Evolutionary conservation across 2,797 vertebrate genomes (phyloP).

Genomic region (Hyperoplus immaculatus): DNA sequence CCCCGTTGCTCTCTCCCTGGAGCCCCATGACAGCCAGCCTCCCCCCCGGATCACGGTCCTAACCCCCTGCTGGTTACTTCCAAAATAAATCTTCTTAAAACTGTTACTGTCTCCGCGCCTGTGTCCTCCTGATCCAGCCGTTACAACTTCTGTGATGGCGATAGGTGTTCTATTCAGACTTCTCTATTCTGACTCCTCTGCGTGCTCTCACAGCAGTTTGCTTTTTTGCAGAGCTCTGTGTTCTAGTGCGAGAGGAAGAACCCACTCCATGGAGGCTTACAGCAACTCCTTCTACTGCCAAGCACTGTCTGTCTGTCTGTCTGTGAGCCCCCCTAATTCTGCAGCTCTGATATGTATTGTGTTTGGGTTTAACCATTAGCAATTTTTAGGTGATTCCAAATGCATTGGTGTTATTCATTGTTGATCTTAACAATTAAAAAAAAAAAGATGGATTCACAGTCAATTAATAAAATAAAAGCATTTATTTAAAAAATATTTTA

Average conservation of each 20-base stretch:
- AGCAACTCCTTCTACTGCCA: conserved; percentile 70
- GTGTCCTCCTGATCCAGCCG: too few relatives aligned
- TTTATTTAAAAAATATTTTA: too few relatives aligned
- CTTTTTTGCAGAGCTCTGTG: conserved; percentile 67
- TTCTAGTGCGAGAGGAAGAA: conserved; percentile 75
- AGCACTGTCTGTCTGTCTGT: conserved; percentile 64
- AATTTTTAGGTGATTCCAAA: conserved; percentile 2
- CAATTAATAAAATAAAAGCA: too few relatives aligned
- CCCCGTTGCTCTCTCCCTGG: too few relatives aligned
- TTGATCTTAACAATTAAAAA: too few relatives aligned
- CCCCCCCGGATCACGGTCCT: too few relatives aligned
- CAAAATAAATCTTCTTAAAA: too few relatives aligned
- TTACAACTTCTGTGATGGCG: conserved; percentile 20
- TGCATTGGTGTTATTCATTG: neutral
- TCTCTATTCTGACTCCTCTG: conserved; percentile 27
- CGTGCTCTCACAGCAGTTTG: conserved; percentile 62
- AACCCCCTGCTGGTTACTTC: too few relatives aligned
- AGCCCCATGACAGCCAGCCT: too few relatives aligned
- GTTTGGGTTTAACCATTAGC: conserved; percentile 11
- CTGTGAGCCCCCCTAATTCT: neutral
- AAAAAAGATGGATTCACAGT: too few relatives aligned
- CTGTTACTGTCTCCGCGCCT: too few relatives aligned
- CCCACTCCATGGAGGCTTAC: conserved; percentile 73
- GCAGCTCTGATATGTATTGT: too few relatives aligned
- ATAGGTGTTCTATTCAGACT: conserved; percentile 13